These are phyloP conservation scores for Drymodes brunneopygia DNA, from an alignment of 2,113 vertebrate genomes.

Conservation along the genomic window DNA sequence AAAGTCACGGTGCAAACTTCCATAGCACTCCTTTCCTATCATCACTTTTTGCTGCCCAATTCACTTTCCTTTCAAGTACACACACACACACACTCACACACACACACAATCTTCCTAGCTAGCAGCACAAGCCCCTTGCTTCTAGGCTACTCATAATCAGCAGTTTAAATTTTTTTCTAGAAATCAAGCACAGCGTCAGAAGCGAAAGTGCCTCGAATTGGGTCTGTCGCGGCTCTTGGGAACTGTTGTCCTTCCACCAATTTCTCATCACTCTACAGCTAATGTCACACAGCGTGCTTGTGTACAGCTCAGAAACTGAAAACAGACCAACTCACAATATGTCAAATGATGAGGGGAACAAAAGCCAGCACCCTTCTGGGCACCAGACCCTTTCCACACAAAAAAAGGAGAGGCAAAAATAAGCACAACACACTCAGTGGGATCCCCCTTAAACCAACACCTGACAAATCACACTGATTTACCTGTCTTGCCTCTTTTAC, in stretches of 20 bases:
- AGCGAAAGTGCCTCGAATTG: not conserved
- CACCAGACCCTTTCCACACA: not conserved
- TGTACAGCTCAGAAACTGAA: not conserved
- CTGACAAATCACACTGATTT: not conserved
- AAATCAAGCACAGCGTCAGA: not conserved
- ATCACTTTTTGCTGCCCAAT: fast-evolving
- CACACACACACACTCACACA: not conserved
- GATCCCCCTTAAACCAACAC: not conserved
- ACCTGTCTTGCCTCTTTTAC: not conserved
- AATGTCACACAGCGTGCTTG: not conserved
- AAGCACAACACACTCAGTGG: not conserved
- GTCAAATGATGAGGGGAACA: not conserved
- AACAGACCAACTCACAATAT: not conserved
- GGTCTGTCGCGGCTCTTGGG: fast-evolving
- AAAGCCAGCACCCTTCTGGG: not conserved
- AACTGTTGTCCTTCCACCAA: not conserved
- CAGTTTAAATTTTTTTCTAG: not conserved
- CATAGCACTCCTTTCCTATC: fast-evolving
- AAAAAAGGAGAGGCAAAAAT: not conserved
- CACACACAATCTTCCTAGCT: not conserved
- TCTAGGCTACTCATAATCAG: not conserved
- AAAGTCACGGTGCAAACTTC: not conserved
- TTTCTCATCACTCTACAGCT: not conserved
- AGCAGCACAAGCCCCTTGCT: not conserved
- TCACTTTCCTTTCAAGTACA: not conserved